Evolutionary conservation across 2,797 vertebrate species (phyloP), one percentile per base, ranked within the genome.

Genomic region (Fringilla coelebs): DNA sequence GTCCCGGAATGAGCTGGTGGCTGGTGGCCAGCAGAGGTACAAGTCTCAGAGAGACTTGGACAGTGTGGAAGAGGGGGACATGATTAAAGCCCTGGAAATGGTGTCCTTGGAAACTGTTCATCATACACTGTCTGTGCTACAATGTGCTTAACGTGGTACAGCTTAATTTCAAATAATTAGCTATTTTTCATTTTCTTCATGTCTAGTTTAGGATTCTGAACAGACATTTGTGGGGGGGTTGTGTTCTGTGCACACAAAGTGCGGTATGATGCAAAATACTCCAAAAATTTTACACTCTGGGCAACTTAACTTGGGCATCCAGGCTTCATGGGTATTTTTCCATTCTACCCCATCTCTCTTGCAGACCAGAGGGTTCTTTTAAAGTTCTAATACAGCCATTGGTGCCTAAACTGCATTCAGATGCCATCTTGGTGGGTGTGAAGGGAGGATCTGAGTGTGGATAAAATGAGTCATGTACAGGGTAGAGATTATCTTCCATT

Each of bases 251-350:
- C 31, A 51, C 28, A 45, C 7, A 1, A 45, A 49, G 20, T 19
- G 34, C 36, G 17, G 34, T 65, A 10, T 52, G 36, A 74, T 54
- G 32, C 9, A 22, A 79, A 62, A 4, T 49, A 13, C 60, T 78
- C 9, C 1, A 29, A 62, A 79, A 81, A 21, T 46, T 54, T 26
- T 26, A 51, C 0, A 0, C 36, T 40, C 25, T n/a, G 36, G n/a
- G 45, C 25, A 60, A 70, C 46, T 71, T n/a, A 71, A 70, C 41
- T 12, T 32, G 31, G 48, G 22, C 57, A 51, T 48, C 24, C 32
- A 52, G 62, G 22, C 15, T 78, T 54, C 17, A 6, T 20, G 20
- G 32, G 17, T 43, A 20, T 18, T 51, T 55, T 70, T 65, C 28
- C 29, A 48, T 52, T 60, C 29, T 45, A 60, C 12, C 1, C 11